Conservation (phyloP, 2,888 invertebrate species). For the Himalopsyche tibetana region DNA sequence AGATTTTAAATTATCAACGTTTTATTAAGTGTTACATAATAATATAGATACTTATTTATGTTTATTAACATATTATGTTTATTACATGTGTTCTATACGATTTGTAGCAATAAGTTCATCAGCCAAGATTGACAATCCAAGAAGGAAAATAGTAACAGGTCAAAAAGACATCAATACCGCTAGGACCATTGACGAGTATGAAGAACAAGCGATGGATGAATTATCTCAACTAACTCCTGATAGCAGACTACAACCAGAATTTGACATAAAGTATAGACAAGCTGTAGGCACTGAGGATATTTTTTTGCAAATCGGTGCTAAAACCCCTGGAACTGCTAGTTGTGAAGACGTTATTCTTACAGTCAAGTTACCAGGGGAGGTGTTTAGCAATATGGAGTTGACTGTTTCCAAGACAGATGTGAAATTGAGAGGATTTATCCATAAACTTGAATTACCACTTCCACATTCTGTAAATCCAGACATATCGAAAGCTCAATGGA, state of each 20-base stretch:
- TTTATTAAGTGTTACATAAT: too few relatives aligned
- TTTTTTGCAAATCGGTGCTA: constrained; percentile 90
- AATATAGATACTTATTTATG: too few relatives aligned
- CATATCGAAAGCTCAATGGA: constrained; percentile 88
- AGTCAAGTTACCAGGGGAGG: constrained; percentile 86
- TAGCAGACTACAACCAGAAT: constrained; percentile 82
- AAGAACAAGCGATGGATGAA: constrained; percentile 76
- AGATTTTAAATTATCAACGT: too few relatives aligned
- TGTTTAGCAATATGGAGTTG: constrained; percentile 84
- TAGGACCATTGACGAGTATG: constrained; percentile 74
- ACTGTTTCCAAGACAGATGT: constrained; percentile 80
- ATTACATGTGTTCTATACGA: too few relatives aligned
- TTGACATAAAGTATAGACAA: constrained; percentile 90
- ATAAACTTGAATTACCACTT: constrained; percentile 84
- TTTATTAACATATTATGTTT: too few relatives aligned
- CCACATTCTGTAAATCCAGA: constrained; percentile 91
- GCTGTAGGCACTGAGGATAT: constrained; percentile 90
- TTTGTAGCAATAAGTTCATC: not conserved
- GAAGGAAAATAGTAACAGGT: constrained; percentile 14
- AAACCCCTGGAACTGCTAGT: constrained; percentile 86
- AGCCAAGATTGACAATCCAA: not conserved
- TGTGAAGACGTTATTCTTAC: constrained; percentile 92
- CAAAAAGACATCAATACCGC: constrained; percentile 46
- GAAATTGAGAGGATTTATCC: constrained; percentile 80
- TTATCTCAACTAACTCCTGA: constrained; percentile 77